Conservation (phyloP, 2,888 invertebrate genomes). For the Platycnemis pennipes region DNA sequence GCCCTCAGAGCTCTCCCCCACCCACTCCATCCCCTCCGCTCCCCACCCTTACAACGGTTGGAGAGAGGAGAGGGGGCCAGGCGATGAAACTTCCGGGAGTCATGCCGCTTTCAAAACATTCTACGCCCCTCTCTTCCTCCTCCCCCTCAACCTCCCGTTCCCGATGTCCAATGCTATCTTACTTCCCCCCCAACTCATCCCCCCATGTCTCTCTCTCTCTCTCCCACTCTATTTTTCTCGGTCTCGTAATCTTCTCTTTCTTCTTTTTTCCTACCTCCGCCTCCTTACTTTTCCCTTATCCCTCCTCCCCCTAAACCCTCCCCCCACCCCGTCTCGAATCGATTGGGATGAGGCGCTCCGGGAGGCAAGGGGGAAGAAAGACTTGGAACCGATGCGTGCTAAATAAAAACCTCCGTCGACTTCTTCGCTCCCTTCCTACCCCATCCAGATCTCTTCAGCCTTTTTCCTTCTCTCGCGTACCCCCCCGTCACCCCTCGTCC, state of each 20-base stretch:
- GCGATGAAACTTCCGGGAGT: conserved; percentile 34
- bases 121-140: not conserved
- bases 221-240: not conserved
- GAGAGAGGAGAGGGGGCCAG: not conserved
- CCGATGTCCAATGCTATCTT: not conserved
- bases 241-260: not conserved
- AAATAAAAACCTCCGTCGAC: not conserved
- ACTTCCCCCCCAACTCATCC: not conserved
- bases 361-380: not conserved
- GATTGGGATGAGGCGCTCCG: not conserved
- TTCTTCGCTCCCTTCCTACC: not conserved
- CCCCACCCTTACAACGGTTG: not conserved
- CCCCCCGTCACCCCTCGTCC: not conserved
- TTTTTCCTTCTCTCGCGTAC: not conserved
- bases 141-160: not conserved
- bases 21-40: not conserved
- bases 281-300: not conserved
- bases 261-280: not conserved
- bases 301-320: not conserved
- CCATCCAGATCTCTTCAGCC: not conserved
- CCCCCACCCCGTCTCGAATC: conserved; percentile 16
- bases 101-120: conserved; percentile 32
- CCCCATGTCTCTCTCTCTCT: not conserved
- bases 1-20: not conserved
- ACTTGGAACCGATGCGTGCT: conserved; percentile 39